Percentiles rank a stretch among this genome's conserved stretches.
phyloP scores from a whole-genome alignment of 1,140 invertebrate genomes.

The Hetaerina americana region DNA sequence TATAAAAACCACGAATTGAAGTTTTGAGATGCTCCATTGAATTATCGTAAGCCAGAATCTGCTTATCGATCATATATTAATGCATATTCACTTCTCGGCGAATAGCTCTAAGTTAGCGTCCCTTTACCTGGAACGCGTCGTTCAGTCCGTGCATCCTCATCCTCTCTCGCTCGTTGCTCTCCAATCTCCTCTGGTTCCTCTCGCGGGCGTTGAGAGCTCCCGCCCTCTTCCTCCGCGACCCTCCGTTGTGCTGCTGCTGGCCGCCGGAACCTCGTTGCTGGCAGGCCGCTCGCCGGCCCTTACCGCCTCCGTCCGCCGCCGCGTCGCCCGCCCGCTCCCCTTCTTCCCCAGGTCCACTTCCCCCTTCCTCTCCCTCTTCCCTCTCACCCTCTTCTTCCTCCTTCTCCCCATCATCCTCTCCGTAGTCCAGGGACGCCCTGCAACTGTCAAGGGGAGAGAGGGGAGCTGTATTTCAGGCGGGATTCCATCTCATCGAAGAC shows the following conservation, averaged over 20 bases:
- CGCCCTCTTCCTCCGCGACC: neutral
- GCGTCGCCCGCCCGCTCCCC: neutral
- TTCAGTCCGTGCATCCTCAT: conserved; percentile 82
- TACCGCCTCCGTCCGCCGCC: neutral
- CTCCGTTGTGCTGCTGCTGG: neutral
- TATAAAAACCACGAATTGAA: too few relatives aligned
- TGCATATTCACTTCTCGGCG: too few relatives aligned
- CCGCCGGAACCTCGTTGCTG: neutral
- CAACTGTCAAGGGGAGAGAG: neutral
- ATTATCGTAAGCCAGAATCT: too few relatives aligned
- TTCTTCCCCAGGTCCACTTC: neutral
- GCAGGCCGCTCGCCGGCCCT: neutral
- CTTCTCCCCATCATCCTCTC: neutral
- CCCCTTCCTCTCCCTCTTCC: neutral
- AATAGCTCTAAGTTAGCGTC: too few relatives aligned
- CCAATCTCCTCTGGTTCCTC: conserved; percentile 62
- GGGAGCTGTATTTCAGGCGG: too few relatives aligned
- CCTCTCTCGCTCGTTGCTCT: conserved; percentile 75
- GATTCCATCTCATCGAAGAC: too few relatives aligned
- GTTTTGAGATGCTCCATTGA: too few relatives aligned
- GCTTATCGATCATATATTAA: too few relatives aligned
- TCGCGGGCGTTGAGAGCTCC: conserved; percentile 43
- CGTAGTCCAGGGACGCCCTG: neutral
- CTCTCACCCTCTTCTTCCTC: neutral
- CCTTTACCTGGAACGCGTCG: conserved; percentile 74